These are phyloP conservation scores for Brachionus calyciflorus DNA, from an alignment of 1,140 invertebrate species.

Conservation along the genomic window DNA sequence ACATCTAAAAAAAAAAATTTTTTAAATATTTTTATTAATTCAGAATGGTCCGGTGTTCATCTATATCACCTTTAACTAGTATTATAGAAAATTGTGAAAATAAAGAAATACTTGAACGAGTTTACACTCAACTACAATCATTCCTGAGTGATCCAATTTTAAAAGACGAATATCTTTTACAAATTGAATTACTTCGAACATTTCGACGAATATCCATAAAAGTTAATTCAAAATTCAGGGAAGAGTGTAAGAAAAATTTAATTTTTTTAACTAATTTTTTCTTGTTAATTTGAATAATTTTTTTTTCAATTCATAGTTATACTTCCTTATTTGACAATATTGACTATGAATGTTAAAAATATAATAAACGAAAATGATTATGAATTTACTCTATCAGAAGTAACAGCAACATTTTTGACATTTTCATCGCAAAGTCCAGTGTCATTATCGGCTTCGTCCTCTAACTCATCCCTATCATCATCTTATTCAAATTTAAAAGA, in stretches of 20 bases:
- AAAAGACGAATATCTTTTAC: constrained; percentile 59
- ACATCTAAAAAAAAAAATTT: neutral
- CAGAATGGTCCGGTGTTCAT: constrained; percentile 34
- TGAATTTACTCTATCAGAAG: constrained; percentile 9
- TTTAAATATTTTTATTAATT: constrained; percentile 1
- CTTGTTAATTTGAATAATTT: neutral
- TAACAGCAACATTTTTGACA: constrained; percentile 2
- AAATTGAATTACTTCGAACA: constrained; percentile 60
- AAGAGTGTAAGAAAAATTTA: constrained; percentile 60
- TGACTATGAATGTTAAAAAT: constrained; percentile 39
- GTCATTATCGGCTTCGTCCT: neutral
- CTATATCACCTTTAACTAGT: constrained; percentile 1
- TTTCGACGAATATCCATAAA: constrained; percentile 61
- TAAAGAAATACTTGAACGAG: constrained; percentile 68
- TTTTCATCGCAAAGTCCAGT: neutral
- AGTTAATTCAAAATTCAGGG: constrained; percentile 61
- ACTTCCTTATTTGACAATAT: constrained; percentile 30
- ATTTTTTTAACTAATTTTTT: neutral
- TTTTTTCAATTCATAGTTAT: constrained; percentile 19
- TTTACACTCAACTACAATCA: constrained; percentile 70
- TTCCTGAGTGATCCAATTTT: constrained; percentile 65
- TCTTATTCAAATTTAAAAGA: neutral
- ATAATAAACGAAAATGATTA: constrained; percentile 40
- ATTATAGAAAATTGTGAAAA: constrained; percentile 21
- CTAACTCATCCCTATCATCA: constrained; percentile 8